Evolutionary conservation across 2,888 invertebrate genomes (phyloP), one percentile per base, ranked within the genome.

Genomic region (Boloria euphrosyne): DNA sequence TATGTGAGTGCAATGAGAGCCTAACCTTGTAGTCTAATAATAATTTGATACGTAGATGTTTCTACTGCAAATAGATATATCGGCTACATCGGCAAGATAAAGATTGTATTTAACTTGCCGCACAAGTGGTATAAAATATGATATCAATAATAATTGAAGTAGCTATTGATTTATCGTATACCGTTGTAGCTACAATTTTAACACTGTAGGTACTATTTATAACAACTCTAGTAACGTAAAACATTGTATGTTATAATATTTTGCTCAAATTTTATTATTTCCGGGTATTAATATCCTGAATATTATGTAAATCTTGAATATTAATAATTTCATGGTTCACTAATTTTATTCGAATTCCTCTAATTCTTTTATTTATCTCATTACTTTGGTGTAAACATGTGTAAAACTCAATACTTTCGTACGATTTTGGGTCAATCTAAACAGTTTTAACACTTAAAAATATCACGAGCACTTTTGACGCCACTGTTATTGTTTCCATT

Each of bases 1-100:
- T 75, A 78, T 78, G 75, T 75, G 72, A 81, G 77, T 83, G 83
- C 82, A 86, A 77, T 81, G 83, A 83, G 82, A 83, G 83, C 80
- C 80, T 83, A 87, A 87, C 90, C 90, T 90, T 89, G 90, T 79
- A 78, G 76, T 82, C 88, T 90, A 91, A 86, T 87, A 86, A 87
- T 90, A 91, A 81, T 82, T 82, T 80, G 80, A 86, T 85, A 85
- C 82, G 83, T 83, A 84, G 79, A 84, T 84, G 81, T 84, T 85
- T 82, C 78, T 78, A 80, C 79, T 81, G 78, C 77, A 81, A 82
- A 82, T 82, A 82, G 78, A 79, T 69, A 71, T 68, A 66, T 68
- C 53, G 38, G 44, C 65, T 72, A 72, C 80, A 80, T 75, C 68
- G 75, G 69, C 71, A 74, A 79, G 78, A 79, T 80, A 80, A 78